phyloP scores from a whole-genome alignment of 64 coral and sea anemone genomes.

The Pocillopora verrucosa region DNA sequence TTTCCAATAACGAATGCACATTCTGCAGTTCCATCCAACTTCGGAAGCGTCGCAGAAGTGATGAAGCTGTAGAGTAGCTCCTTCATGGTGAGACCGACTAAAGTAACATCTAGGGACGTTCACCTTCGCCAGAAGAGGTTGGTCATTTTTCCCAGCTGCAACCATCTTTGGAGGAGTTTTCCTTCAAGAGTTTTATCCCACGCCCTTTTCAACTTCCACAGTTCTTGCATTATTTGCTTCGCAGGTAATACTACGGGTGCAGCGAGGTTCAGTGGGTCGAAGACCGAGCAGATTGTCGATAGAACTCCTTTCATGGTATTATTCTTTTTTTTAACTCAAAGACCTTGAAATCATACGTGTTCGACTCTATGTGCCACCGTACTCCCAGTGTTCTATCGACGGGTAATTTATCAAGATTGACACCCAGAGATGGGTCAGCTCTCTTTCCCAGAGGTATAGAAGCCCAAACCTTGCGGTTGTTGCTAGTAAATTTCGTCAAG shows the following conservation, averaged over 20 bases:
- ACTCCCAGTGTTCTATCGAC: conserved; percentile 28
- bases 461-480: conserved; percentile 1
- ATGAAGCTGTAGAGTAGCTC: not conserved
- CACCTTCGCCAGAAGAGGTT: conserved; percentile 3
- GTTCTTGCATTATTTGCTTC: conserved; percentile 25
- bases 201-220: not conserved
- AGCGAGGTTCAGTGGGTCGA: conserved; percentile 19
- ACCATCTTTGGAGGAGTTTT: conserved; percentile 18
- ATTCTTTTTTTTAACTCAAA: too few relatives aligned
- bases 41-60: conserved; percentile 36
- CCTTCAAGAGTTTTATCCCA: conserved; percentile 9
- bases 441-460: not conserved
- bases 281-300: conserved; percentile 1
- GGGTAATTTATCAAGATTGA: conserved; percentile 24
- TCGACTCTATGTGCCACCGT: not conserved
- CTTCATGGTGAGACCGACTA: not conserved
- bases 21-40: not conserved
- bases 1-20: conserved; percentile 12
- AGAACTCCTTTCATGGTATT: conserved; percentile 36
- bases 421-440: too few relatives aligned
- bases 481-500: conserved; percentile 45
- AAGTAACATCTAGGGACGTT: conserved; percentile 1
- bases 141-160: conserved; percentile 16
- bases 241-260: not conserved
- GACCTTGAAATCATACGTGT: not conserved